Conservation (phyloP, 2,113 vertebrate species). For the Mirounga angustirostris region DNA sequence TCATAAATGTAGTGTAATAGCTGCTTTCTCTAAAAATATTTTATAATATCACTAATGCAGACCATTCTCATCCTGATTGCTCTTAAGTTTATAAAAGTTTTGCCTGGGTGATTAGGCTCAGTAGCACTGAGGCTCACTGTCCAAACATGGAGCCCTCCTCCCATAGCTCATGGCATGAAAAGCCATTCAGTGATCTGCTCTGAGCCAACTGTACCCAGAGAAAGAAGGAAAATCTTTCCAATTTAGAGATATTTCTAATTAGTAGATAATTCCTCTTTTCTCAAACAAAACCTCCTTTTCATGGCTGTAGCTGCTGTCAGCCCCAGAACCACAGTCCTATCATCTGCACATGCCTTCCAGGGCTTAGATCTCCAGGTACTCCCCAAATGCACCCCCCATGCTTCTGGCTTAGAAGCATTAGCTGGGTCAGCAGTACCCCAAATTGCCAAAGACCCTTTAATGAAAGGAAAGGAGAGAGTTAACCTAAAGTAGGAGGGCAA, state of each 20-base stretch:
- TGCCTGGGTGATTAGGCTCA: not conserved
- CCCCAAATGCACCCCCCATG: not conserved
- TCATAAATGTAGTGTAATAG: not conserved
- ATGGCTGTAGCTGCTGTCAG: not conserved
- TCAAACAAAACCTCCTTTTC: not conserved
- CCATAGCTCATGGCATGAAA: not conserved
- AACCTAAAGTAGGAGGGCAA: not conserved
- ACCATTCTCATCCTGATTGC: not conserved
- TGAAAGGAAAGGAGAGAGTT: slow-evolving; percentile 54
- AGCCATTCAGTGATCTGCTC: not conserved
- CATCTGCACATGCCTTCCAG: not conserved
- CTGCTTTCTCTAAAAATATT: not conserved
- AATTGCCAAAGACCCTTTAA: slow-evolving; percentile 37
- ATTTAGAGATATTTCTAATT: slow-evolving; percentile 11
- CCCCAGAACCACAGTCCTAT: not conserved
- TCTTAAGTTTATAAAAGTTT: not conserved
- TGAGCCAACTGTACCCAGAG: not conserved
- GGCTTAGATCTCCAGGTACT: not conserved
- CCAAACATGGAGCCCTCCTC: not conserved
- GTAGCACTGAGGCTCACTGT: not conserved
- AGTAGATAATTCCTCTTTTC: not conserved
- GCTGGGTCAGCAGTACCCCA: slow-evolving; percentile 6
- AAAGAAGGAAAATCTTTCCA: not conserved
- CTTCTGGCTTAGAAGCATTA: not conserved
- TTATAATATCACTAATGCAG: not conserved